Evolutionary conservation across 2,797 vertebrate genomes (phyloP).

Genomic region (Bovichtus diacanthus): DNA sequence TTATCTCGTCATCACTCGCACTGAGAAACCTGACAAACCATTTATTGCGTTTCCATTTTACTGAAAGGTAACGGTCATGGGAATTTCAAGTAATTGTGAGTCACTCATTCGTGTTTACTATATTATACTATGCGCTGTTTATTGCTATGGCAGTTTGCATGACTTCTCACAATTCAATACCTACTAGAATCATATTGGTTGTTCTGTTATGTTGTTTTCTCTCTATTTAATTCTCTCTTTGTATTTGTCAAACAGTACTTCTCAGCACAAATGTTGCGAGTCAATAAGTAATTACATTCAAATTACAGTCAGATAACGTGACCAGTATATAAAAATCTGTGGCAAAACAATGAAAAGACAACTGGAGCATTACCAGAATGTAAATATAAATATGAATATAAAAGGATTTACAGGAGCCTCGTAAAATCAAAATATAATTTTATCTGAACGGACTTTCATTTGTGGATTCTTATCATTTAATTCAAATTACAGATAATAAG

Average conservation of each 20-base stretch:
- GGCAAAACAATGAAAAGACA: not conserved
- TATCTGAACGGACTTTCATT: conserved; percentile 9
- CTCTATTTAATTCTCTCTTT: not conserved
- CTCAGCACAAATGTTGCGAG: not conserved
- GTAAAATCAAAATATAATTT: not conserved
- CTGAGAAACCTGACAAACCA: conserved; percentile 28
- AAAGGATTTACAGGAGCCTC: not conserved
- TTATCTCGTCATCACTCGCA: conserved; percentile 13
- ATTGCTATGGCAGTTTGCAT: not conserved
- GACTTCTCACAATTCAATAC: not conserved
- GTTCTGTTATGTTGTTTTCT: not conserved
- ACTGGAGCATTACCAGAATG: not conserved
- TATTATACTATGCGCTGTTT: not conserved
- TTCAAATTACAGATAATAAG: conserved; percentile 34
- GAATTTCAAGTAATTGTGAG: conserved; percentile 9
- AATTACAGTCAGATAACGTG: not conserved
- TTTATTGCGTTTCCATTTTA: conserved; percentile 33
- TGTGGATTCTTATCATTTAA: conserved; percentile 42
- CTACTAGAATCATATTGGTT: not conserved
- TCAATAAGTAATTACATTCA: not conserved
- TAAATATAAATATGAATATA: conserved; percentile 22
- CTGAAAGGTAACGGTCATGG: conserved; percentile 10
- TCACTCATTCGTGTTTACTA: conserved; percentile 4
- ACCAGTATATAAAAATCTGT: not conserved
- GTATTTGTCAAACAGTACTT: not conserved